A percentile compares a stretch with the other conserved stretches of the same genome.
These are phyloP conservation scores for Aurelia aurita DNA, from an alignment of 30 jellyfish, hydroid and myxozoan species.

Conservation along the genomic window DNA sequence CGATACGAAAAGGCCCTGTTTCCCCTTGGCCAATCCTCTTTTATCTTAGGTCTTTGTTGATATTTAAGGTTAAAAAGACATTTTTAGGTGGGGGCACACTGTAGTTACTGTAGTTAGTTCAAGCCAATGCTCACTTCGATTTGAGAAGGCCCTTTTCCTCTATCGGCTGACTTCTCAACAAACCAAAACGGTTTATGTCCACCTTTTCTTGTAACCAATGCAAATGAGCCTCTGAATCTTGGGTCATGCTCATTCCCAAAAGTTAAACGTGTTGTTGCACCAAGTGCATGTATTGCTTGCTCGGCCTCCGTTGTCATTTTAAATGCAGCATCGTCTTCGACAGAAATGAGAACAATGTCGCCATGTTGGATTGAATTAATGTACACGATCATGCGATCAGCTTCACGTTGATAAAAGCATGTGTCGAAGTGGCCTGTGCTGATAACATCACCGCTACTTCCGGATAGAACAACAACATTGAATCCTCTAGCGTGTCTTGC, in stretches of 20 bases:
- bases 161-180: neutral
- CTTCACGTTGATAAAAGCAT: neutral
- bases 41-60: too few relatives aligned
- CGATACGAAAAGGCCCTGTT: too few relatives aligned
- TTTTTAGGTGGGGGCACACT: too few relatives aligned
- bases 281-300: neutral
- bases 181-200: slow-evolving; percentile 17
- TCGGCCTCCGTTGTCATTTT: neutral
- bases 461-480: slow-evolving; percentile 6
- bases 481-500: neutral
- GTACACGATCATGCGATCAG: neutral
- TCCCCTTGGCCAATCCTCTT: too few relatives aligned
- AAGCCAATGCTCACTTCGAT: too few relatives aligned
- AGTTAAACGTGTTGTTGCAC: neutral
- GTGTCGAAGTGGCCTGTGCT: slow-evolving; percentile 4
- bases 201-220: slow-evolving; percentile 17
- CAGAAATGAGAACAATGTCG: neutral
- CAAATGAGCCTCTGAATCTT: neutral
- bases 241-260: neutral
- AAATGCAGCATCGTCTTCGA: neutral
- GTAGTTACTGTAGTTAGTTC: too few relatives aligned
- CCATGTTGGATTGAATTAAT: neutral
- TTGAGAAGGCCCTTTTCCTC: slow-evolving; percentile 3
- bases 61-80: too few relatives aligned
- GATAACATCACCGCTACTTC: neutral